These are phyloP conservation scores for Caiman crocodilus DNA, from an alignment of 2,797 vertebrate genomes.

Conservation along the genomic window DNA sequence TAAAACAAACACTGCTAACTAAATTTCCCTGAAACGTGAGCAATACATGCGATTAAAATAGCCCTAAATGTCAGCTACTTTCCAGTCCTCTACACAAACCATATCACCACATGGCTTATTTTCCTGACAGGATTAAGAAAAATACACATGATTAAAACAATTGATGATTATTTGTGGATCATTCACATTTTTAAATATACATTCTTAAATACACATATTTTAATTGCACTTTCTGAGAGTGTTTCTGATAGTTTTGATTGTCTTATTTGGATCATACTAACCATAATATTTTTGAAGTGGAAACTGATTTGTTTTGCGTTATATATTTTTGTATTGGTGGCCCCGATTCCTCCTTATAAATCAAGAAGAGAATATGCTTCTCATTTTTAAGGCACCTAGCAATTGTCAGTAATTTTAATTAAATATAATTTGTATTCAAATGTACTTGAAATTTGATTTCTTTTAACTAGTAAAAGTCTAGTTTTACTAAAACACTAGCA, in stretches of 20 bases:
- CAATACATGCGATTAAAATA: not conserved
- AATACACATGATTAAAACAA: not conserved
- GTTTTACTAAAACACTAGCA: too few relatives aligned
- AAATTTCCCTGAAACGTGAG: constrained; percentile 18
- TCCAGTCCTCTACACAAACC: not conserved
- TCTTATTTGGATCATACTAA: not conserved
- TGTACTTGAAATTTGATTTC: not conserved
- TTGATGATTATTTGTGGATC: not conserved
- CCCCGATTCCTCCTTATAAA: not conserved
- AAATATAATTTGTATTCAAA: not conserved
- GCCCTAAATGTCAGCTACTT: not conserved
- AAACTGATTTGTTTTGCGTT: not conserved
- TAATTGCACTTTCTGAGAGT: not conserved
- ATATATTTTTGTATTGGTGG: not conserved
- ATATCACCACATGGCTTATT: not conserved
- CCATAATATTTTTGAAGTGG: not conserved
- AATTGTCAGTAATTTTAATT: not conserved
- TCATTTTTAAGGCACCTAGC: not conserved
- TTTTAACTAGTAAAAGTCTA: not conserved
- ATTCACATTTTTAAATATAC: not conserved
- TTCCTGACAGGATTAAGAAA: not conserved
- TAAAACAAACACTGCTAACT: not conserved
- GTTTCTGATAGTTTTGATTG: rapidly evolving
- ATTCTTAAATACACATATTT: not conserved
- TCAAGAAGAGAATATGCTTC: not conserved